These are phyloP conservation scores for Athalia circularis DNA, from an alignment of 2,888 invertebrate genomes.

Conservation along the genomic window DNA sequence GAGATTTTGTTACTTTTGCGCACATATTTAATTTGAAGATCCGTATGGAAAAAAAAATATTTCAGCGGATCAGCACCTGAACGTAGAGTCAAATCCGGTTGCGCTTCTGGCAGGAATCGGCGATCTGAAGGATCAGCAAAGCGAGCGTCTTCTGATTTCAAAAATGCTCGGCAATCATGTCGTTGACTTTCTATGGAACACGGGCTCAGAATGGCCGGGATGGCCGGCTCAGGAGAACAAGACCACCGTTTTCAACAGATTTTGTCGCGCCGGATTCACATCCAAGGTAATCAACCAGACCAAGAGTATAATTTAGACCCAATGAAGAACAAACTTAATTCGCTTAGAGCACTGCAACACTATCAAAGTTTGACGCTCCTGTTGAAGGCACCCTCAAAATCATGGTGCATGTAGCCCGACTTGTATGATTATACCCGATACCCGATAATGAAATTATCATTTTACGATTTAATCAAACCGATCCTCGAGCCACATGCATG, in stretches of 20 bases:
- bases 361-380: constrained; percentile 11
- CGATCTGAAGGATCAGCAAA: constrained; percentile 65
- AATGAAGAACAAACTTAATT: neutral
- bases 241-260: constrained; percentile 86
- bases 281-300: constrained; percentile 82
- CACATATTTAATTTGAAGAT: constrained; percentile 5
- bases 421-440: neutral
- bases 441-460: constrained; percentile 30
- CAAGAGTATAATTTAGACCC: neutral
- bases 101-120: constrained; percentile 66
- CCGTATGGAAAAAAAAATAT: constrained; percentile 33
- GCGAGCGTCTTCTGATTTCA: constrained; percentile 76
- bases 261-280: constrained; percentile 91
- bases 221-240: constrained; percentile 79
- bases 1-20: neutral
- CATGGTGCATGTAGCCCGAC: constrained; percentile 5
- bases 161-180: constrained; percentile 87
- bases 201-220: constrained; percentile 88
- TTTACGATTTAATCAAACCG: constrained; percentile 33
- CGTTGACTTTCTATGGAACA: constrained; percentile 93
- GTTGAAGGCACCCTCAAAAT: constrained; percentile 21
- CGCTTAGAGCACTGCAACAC: neutral
- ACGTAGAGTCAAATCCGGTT: constrained; percentile 66
- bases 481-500: constrained; percentile 38
- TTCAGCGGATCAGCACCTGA: constrained; percentile 46